Base-by-base conservation (phyloP, 2,797 vertebrate genomes). In the Xenopus petersii region DNA sequence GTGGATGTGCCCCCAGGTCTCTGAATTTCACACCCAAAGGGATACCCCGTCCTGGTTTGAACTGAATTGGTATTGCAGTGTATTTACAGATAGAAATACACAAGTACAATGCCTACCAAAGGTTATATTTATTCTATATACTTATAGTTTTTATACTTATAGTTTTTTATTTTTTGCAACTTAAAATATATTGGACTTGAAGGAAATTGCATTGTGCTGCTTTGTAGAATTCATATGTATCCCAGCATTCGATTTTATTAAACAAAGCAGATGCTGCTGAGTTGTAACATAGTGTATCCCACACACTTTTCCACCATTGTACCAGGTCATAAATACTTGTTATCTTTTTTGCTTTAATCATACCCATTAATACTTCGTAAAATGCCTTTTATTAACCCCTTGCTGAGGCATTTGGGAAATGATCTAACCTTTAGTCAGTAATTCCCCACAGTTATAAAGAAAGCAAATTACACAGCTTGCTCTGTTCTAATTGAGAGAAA, bases 401-500 rank as follows among this genome's bases (percentile, higher is more conserved):
- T 70, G 67, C 76, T 51, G 71, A 60, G 76, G 60, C 71, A 74
- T 79, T 79, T 79, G 76, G 71, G 76, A 79, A 74, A 79, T 66
- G 68, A 79, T 79, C 76, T 70, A 79, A 79, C 71, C 71, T 79
- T 73, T 79, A 79, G 62, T 70, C 71, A 66, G 76, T 74, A 79
- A 79, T 79, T 79, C 70, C 76, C 76, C 30, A 79, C 76, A 74
- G 71, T 74, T 79, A 74, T 70, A 74, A 67, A 79, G 61, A 79
- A 79, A 74, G 76, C 64, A 79, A 79, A 79, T 79, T 79, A 74
- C 76, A 74, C 76, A 79, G 76, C 76, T 74, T 79, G 71, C 69
- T 74, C 66, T 60, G 16, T 68, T 79, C 67, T 79, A 79, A 79
- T 79, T 79, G 76, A 74, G 71, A 70, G 71, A 79, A 74, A 79